Evolutionary conservation across 2,888 invertebrate species (phyloP).

Genomic region (Rhyacophila evoluta): DNA sequence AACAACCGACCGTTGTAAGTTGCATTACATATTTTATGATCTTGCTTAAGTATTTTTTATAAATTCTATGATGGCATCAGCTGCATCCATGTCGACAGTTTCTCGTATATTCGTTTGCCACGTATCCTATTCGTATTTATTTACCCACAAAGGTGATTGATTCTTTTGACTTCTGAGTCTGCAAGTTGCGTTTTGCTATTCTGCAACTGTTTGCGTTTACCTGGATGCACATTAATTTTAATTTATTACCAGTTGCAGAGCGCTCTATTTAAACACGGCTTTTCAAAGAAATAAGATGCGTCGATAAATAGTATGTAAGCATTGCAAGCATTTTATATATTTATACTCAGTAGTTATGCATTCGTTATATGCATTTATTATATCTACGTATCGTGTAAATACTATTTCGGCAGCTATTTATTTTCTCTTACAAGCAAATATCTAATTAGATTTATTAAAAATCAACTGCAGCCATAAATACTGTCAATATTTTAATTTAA

Average conservation of each 20-base stretch:
- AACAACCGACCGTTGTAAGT: too few species aligned
- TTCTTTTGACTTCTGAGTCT: background rate
- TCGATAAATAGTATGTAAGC: background rate
- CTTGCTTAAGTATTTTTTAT: background rate
- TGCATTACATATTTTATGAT: too few species aligned
- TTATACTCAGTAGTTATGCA: too few species aligned
- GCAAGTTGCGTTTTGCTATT: background rate
- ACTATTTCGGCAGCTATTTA: too few species aligned
- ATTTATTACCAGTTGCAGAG: conserved; percentile 39
- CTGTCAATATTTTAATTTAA: too few species aligned
- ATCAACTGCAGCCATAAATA: too few species aligned
- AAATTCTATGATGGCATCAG: background rate
- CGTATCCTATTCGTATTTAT: background rate
- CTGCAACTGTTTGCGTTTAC: conserved; percentile 26
- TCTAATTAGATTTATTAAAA: too few species aligned
- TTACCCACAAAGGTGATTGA: conserved; percentile 22
- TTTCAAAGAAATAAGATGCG: conserved; percentile 23
- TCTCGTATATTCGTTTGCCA: background rate
- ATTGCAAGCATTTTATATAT: too few species aligned
- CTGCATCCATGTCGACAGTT: background rate
- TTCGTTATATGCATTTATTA: too few species aligned
- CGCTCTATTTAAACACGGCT: background rate
- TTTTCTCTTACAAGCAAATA: too few species aligned
- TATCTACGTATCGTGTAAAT: too few species aligned
- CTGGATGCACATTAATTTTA: conserved; percentile 40